A percentile compares a stretch with the other conserved stretches of the same genome.
Evolutionary conservation across 2,888 invertebrate species (phyloP).

Genomic region (Nipponacmea schrenckii): DNA sequence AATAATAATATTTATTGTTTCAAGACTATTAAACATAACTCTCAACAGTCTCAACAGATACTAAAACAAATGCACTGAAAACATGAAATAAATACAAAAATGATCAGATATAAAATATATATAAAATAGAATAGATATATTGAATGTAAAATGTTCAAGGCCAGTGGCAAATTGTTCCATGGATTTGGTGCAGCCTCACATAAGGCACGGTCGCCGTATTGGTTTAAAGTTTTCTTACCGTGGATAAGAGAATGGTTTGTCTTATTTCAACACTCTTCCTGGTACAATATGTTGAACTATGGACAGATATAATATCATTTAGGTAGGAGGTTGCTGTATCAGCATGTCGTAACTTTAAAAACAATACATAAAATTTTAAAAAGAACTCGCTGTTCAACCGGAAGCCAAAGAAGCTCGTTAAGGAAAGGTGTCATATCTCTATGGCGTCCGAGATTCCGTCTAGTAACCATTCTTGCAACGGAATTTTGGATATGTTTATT

Average conservation of each 20-base stretch:
- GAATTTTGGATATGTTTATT: constrained; percentile 9
- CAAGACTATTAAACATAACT: too few species aligned
- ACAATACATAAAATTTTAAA: constrained; percentile 1
- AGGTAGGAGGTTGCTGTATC: constrained; percentile 1
- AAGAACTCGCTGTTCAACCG: constrained; percentile 1
- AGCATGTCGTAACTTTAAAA: not conserved
- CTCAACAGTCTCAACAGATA: too few species aligned
- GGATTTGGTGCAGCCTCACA: not conserved
- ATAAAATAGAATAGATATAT: too few species aligned
- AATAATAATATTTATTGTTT: too few species aligned
- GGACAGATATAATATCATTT: not conserved
- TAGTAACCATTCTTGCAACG: too few species aligned
- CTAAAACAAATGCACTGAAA: too few species aligned
- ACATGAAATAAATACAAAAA: too few species aligned
- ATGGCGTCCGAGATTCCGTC: not conserved
- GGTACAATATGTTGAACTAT: not conserved
- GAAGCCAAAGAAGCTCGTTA: constrained; percentile 12
- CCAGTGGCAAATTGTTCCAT: constrained; percentile 8
- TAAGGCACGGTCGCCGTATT: too few species aligned
- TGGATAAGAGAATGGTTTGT: too few species aligned
- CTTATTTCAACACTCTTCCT: not conserved
- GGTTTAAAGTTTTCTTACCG: not conserved
- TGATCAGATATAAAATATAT: too few species aligned
- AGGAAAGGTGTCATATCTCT: constrained; percentile 8
- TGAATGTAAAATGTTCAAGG: too few species aligned